A percentile compares a stretch with the other conserved stretches of the same genome.
These are phyloP conservation scores for Chaetorhynchus papuensis DNA, from an alignment of 2,113 vertebrate species.

Conservation along the genomic window DNA sequence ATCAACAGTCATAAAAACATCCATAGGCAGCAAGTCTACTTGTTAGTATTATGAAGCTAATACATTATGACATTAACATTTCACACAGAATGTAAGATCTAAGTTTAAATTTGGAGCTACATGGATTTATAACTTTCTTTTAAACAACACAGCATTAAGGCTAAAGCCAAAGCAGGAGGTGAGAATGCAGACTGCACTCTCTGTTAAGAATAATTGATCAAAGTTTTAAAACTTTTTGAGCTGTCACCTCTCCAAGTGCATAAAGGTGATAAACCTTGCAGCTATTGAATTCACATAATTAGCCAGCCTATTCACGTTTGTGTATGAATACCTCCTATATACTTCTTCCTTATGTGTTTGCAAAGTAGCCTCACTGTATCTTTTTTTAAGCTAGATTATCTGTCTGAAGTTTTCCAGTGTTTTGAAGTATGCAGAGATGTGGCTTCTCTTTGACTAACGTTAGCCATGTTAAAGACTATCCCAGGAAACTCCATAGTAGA, in stretches of 20 bases:
- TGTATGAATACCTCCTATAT: background rate
- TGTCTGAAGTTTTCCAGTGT: background rate
- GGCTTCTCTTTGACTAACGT: background rate
- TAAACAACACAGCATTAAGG: background rate
- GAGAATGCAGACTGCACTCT: background rate
- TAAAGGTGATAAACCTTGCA: background rate
- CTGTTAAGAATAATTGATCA: background rate
- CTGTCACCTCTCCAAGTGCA: background rate
- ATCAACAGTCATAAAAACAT: background rate
- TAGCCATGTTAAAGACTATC: background rate
- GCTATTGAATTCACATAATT: background rate
- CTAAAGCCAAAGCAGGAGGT: background rate
- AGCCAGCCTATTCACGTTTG: background rate
- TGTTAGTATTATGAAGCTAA: constrained; percentile 19
- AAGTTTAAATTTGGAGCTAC: background rate
- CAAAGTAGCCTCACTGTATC: background rate
- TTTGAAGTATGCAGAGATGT: background rate
- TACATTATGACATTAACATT: constrained; percentile 1
- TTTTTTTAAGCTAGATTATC: background rate
- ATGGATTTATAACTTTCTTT: background rate
- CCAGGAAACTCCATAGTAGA: background rate
- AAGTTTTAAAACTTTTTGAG: background rate
- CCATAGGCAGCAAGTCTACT: constrained; percentile 7
- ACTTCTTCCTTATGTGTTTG: background rate
- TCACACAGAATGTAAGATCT: background rate